Conservation (phyloP, 2,113 vertebrate species). For the Phodopus roborovskii region DNA sequence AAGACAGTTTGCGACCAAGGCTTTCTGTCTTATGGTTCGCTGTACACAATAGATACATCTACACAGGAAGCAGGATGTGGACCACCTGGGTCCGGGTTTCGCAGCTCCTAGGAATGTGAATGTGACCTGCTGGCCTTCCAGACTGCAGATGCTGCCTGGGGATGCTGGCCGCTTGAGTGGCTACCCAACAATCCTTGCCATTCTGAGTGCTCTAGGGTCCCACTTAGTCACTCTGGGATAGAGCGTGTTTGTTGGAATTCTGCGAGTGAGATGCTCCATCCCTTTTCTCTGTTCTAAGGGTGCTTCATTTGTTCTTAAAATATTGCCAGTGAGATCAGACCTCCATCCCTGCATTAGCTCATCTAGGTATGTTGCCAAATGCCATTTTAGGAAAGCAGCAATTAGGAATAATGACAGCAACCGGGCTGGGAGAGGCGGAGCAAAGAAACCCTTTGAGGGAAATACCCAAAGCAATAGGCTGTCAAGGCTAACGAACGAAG, state of each 20-base stretch:
- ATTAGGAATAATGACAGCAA: neutral
- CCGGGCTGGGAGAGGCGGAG: neutral
- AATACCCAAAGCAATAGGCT: neutral
- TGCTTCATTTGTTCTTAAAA: neutral
- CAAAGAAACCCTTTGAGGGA: neutral
- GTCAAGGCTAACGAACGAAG: neutral
- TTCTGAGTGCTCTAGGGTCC: rapidly evolving
- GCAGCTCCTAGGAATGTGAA: neutral
- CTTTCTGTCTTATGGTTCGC: neutral
- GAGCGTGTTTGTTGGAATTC: too few relatives aligned
- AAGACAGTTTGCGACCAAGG: neutral
- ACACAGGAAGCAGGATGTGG: neutral
- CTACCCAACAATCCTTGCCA: too few relatives aligned
- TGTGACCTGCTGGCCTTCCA: neutral
- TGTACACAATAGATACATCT: too few relatives aligned
- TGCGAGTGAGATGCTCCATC: neutral
- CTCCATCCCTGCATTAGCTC: neutral
- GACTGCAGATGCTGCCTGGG: neutral
- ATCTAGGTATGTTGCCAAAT: neutral
- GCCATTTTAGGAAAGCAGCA: neutral
- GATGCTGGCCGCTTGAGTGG: too few relatives aligned
- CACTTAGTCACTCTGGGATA: neutral
- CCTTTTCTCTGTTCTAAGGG: neutral
- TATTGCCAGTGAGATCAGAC: neutral
- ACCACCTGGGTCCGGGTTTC: neutral